A percentile compares a stretch with the other conserved stretches of the same genome.
Evolutionary conservation across 2,113 vertebrate genomes (phyloP).

Genomic region (Xerus inauris): DNA sequence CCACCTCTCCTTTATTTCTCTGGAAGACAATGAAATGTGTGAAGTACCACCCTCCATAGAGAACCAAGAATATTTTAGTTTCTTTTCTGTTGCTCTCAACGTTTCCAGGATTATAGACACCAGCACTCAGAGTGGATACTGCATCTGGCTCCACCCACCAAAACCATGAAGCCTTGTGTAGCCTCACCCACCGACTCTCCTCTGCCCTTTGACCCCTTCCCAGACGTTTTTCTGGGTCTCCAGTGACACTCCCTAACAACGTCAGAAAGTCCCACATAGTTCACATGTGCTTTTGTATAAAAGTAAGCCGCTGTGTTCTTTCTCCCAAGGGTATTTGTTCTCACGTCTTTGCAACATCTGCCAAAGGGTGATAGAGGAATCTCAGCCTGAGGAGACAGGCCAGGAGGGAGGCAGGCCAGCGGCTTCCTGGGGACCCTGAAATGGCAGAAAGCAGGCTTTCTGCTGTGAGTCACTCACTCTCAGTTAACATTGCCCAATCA

Average conservation of each 20-base stretch:
- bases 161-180: accelerated
- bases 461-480: neutral
- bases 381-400: neutral
- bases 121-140: accelerated
- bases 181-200: accelerated
- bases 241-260: neutral
- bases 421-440: neutral
- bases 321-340: neutral
- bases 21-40: neutral
- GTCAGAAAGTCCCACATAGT: neutral
- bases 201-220: neutral
- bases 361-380: neutral
- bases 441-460: too few relatives aligned
- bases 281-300: neutral
- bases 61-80: neutral
- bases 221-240: neutral
- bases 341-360: neutral
- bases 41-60: neutral
- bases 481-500: neutral
- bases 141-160: neutral
- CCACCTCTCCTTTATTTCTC: neutral
- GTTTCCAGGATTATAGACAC: accelerated
- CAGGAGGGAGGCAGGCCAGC: neutral
- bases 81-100: neutral
- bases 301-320: neutral